A percentile compares a stretch with the other conserved stretches of the same genome.
Evolutionary conservation across 2,888 invertebrate species (phyloP).

Genomic region (Trissolcus brochymenae): DNA sequence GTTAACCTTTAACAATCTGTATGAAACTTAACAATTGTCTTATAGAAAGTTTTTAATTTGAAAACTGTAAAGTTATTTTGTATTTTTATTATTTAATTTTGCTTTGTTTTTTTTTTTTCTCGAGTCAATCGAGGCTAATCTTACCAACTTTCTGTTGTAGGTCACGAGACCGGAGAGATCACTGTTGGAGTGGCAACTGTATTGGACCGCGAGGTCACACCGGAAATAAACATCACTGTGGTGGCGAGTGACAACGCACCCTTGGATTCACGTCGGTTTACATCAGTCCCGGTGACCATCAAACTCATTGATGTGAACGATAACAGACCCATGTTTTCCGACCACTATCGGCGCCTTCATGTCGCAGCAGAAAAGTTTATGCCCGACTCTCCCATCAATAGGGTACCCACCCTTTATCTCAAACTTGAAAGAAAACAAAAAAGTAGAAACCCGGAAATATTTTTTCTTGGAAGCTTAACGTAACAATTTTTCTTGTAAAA

Average conservation of each 20-base stretch:
- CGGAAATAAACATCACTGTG: conserved; percentile 85
- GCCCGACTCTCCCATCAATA: conserved; percentile 86
- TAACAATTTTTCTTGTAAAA: neutral
- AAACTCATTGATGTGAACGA: conserved; percentile 92
- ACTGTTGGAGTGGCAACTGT: conserved; percentile 84
- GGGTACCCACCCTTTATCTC: conserved; percentile 70
- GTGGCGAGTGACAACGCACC: conserved; percentile 90
- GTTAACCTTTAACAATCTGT: no score
- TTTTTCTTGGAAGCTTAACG: no score
- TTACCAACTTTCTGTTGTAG: conserved; percentile 55
- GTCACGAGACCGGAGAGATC: conserved; percentile 83
- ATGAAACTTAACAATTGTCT: conserved; percentile 1
- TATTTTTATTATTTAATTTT: neutral
- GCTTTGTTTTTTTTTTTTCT: neutral
- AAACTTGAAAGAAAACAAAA: conserved; percentile 2
- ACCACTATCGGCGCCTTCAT: conserved; percentile 85
- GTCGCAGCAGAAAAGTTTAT: conserved; percentile 88
- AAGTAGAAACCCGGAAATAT: no score
- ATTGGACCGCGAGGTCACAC: conserved; percentile 86
- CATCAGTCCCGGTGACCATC: conserved; percentile 87
- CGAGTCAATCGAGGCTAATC: neutral
- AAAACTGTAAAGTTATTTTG: neutral
- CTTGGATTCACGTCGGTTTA: conserved; percentile 81
- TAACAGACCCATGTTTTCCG: conserved; percentile 88
- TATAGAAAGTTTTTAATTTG: neutral